Evolutionary conservation across 2,113 vertebrate species (phyloP), one percentile per base, ranked within the genome.

Genomic region (Neolamprologus ventralis): DNA sequence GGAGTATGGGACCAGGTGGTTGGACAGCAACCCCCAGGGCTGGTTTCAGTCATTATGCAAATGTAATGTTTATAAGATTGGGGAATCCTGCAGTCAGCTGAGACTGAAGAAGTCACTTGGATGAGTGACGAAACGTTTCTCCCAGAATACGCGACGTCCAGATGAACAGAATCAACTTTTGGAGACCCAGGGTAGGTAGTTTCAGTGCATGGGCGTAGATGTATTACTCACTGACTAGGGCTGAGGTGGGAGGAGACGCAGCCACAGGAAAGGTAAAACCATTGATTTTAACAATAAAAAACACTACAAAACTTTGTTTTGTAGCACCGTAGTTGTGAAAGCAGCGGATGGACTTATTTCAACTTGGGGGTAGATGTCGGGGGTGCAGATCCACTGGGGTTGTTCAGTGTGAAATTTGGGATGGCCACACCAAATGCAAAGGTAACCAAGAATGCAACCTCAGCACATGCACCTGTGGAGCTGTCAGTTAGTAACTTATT

Each of bases 121-220:
- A 37, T 37, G 37, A 37, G 37, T 37, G 37, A 37, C 4, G 37
- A 37, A 37, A 37, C 9, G 9, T 10, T 37, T 37, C 37, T 37
- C 37, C 37, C 37, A 37, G 37, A 37, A 37, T 37, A 37, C 9
- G 35, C 35, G 0, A 10, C 35, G 9, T 37, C 35, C 35, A 37
- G 35, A 37, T 37, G 35, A 37, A 37, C 2, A 37, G 35, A 37
- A 37, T 37, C 35, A 37, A 37, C 35, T 37, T 37, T 37, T 37
- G 35, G 35, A 37, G 9, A 37, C 51, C 51, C 3, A n/a, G 3
- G 53, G 53, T 54, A 12, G n/a, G 53, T 12, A 23, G 53, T 12
- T 21, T 54, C 9, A 54, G 2, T 54, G 0, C 5, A 54, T 3
- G 2, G 5, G n/a, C 0, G 9, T 11, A 54, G 51, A 21, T 21